Percentiles rank a stretch among this genome's conserved stretches.
phyloP scores from a whole-genome alignment of 2,797 vertebrate species.

The Takifugu ocellatus region DNA sequence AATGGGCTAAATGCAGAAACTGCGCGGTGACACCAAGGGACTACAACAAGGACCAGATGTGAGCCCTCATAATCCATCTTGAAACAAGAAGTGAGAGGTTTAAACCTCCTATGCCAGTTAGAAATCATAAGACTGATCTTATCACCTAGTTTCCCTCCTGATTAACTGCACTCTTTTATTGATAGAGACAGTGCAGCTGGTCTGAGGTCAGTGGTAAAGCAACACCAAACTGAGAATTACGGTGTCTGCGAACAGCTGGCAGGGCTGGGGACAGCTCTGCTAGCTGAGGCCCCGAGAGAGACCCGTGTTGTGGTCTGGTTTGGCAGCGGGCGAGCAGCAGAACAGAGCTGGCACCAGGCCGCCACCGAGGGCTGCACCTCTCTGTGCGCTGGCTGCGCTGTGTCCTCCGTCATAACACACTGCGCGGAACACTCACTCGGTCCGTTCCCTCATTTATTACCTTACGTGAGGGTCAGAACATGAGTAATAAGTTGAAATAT shows the following conservation, averaged over 20 bases:
- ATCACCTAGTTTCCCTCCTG: conserved; percentile 23
- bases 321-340: conserved; percentile 48
- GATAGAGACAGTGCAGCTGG: conserved; percentile 50
- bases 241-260: conserved; percentile 57
- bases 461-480: conserved; percentile 7
- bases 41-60: too few species aligned
- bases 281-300: conserved; percentile 48
- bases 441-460: conserved; percentile 26
- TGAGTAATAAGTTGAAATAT: conserved; percentile 2
- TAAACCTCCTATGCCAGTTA: neutral
- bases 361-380: conserved; percentile 19
- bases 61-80: too few species aligned
- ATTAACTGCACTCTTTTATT: conserved; percentile 30
- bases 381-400: conserved; percentile 11
- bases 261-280: conserved; percentile 58
- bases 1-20: neutral
- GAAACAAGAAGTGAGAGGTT: too few species aligned
- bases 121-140: conserved; percentile 23
- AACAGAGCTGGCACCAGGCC: conserved; percentile 47
- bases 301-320: conserved; percentile 69
- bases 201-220: conserved; percentile 49
- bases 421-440: conserved; percentile 8
- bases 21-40: neutral
- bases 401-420: conserved; percentile 13
- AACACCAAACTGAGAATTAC: conserved; percentile 41